A percentile compares a stretch with the other conserved stretches of the same genome.
Evolutionary conservation across 1,140 invertebrate genomes (phyloP).

Genomic region (Hermatobates lingyangjiaoensis): DNA sequence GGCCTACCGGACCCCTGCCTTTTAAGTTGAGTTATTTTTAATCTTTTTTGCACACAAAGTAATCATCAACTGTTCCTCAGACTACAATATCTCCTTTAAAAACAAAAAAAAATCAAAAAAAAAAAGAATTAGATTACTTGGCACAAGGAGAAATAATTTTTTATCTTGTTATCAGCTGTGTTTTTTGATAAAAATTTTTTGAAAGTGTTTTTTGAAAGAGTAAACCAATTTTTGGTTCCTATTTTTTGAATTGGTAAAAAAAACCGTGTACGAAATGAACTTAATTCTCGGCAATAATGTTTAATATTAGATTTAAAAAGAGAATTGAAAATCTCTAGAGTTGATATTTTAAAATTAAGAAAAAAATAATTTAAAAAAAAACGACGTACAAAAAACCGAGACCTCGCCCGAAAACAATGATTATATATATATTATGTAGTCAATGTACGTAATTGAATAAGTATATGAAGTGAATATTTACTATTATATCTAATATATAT

Average conservation of each 20-base stretch:
- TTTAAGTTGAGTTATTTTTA: no score
- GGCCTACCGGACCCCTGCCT: no score
- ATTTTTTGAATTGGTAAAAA: slow-evolving; percentile 5
- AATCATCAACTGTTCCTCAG: no score
- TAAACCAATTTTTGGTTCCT: slow-evolving; percentile 4
- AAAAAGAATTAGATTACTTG: no score
- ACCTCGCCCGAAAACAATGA: slow-evolving; percentile 16
- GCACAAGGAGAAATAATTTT: not conserved
- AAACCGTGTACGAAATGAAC: slow-evolving; percentile 3
- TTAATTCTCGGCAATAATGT: slow-evolving; percentile 5
- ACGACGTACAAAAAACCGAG: slow-evolving; percentile 18
- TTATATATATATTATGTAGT: slow-evolving; percentile 17
- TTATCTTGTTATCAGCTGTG: not conserved
- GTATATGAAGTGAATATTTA: no score
- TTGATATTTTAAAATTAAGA: slow-evolving; percentile 4
- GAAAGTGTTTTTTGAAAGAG: not conserved
- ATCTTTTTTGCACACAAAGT: no score
- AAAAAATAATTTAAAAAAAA: no score
- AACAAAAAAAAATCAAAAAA: no score
- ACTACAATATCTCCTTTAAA: no score
- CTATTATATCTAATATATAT: no score
- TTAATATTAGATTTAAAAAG: not conserved
- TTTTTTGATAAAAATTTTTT: not conserved
- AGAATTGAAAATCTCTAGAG: not conserved
- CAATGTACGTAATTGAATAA: slow-evolving; percentile 18